Percentiles rank a stretch among this genome's conserved stretches.
These are phyloP conservation scores for Myotis findleyi DNA, from an alignment of 2,797 vertebrate genomes.

Conservation along the genomic window DNA sequence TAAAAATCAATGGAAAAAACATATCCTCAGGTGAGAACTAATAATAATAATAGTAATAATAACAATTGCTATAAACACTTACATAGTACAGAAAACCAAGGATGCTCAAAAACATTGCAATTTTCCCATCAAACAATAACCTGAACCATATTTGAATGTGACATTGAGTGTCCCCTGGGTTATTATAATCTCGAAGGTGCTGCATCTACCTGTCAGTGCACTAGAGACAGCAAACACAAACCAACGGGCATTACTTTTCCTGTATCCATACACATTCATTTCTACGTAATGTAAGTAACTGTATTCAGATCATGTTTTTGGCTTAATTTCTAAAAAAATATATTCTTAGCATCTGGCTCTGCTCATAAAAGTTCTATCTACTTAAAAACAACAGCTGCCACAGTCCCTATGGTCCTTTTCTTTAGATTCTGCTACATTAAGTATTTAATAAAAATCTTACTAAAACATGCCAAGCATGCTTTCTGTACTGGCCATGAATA, in stretches of 20 bases:
- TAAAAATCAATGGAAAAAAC: no score
- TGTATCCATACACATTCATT: not conserved
- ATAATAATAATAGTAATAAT: no score
- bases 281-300: not conserved
- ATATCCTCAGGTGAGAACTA: no score
- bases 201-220: no score
- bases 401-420: not conserved
- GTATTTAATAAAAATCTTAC: not conserved
- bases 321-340: not conserved
- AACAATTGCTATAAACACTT: not conserved
- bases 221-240: not conserved
- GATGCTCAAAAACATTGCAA: not conserved
- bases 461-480: not conserved
- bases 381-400: not conserved
- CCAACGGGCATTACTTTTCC: accelerated
- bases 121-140: not conserved
- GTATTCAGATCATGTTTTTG: not conserved
- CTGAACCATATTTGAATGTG: not conserved
- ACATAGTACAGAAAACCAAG: not conserved
- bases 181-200: not conserved
- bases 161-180: not conserved
- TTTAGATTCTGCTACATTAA: not conserved
- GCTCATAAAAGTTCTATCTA: not conserved
- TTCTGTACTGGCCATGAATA: not conserved
- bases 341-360: not conserved